A percentile compares a stretch with the other conserved stretches of the same genome.
Evolutionary conservation across 35 echinoderm and acorn worm species (phyloP).

Genomic region (Amphiura filiformis): DNA sequence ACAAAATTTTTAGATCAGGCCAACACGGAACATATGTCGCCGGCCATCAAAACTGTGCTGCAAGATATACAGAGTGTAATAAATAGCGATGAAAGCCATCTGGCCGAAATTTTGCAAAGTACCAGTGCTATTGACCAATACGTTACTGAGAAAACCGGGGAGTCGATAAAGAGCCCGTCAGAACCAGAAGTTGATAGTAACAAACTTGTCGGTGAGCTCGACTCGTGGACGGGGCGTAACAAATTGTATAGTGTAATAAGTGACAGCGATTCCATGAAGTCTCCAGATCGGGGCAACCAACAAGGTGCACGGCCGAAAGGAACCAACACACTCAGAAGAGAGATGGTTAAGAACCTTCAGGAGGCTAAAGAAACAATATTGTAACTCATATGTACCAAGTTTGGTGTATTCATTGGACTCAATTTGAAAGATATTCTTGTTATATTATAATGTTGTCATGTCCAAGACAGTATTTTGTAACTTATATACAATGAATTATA

Average conservation of each 20-base stretch:
- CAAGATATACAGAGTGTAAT: conserved; percentile 37
- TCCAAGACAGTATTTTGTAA: conserved; percentile 11
- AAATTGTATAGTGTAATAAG: conserved; percentile 2
- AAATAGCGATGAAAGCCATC: conserved; percentile 24
- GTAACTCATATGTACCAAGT: background rate
- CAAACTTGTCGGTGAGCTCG: background rate
- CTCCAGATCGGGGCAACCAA: background rate
- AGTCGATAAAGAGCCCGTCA: background rate
- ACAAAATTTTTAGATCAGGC: conserved; percentile 12
- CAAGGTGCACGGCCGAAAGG: background rate
- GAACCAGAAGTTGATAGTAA: background rate
- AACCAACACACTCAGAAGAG: conserved; percentile 2
- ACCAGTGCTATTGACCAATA: conserved; percentile 17
- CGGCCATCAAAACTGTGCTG: conserved; percentile 29
- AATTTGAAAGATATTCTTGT: background rate
- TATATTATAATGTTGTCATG: background rate
- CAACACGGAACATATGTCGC: background rate
- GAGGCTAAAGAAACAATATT: background rate
- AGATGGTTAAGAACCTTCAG: background rate
- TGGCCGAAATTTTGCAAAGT: conserved; percentile 26
- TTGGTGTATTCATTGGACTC: background rate
- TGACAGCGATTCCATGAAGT: background rate
- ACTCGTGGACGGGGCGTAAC: background rate
- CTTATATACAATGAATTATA: background rate
- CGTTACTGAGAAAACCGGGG: conserved; percentile 1